These are phyloP conservation scores for Antheraea yamamai DNA, from an alignment of 2,888 invertebrate species.

Conservation along the genomic window DNA sequence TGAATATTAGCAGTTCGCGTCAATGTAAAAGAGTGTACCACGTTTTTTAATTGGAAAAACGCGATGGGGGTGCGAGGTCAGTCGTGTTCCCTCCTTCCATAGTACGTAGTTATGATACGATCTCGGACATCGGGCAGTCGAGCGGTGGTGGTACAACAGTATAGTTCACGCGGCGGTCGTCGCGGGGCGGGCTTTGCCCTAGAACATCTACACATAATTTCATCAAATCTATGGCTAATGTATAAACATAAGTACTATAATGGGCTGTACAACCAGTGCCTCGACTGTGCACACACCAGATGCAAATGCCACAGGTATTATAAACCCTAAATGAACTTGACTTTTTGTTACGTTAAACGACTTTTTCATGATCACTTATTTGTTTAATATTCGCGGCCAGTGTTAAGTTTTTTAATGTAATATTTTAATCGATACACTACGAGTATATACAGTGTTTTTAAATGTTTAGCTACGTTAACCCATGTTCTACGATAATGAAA, in stretches of 20 bases:
- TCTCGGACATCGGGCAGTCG: constrained; percentile 61
- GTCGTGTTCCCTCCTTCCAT: constrained; percentile 74
- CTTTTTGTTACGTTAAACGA: constrained; percentile 2
- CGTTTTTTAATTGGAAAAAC: constrained; percentile 79
- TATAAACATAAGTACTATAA: constrained; percentile 46
- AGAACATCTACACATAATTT: constrained; percentile 8
- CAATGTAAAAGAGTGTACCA: constrained; percentile 59
- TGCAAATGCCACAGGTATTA: constrained; percentile 57
- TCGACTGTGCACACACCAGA: constrained; percentile 56
- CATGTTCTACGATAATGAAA: background rate
- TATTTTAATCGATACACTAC: background rate
- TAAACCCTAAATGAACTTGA: constrained; percentile 12
- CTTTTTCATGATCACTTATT: background rate
- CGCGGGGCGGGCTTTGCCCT: constrained; percentile 30
- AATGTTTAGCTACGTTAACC: too few relatives aligned
- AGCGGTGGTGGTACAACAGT: constrained; percentile 56
- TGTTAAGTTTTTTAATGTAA: background rate
- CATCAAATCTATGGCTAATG: constrained; percentile 38
- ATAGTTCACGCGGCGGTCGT: constrained; percentile 46
- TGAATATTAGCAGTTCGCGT: constrained; percentile 1
- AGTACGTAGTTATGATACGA: constrained; percentile 75
- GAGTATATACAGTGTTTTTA: too few relatives aligned
- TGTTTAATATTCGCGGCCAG: background rate
- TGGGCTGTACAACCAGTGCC: constrained; percentile 78
- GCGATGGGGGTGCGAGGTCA: constrained; percentile 82